Evolutionary conservation across 2,888 invertebrate species (phyloP), one percentile per base, ranked within the genome.

Genomic region (Hirtodrosophila confusa): DNA sequence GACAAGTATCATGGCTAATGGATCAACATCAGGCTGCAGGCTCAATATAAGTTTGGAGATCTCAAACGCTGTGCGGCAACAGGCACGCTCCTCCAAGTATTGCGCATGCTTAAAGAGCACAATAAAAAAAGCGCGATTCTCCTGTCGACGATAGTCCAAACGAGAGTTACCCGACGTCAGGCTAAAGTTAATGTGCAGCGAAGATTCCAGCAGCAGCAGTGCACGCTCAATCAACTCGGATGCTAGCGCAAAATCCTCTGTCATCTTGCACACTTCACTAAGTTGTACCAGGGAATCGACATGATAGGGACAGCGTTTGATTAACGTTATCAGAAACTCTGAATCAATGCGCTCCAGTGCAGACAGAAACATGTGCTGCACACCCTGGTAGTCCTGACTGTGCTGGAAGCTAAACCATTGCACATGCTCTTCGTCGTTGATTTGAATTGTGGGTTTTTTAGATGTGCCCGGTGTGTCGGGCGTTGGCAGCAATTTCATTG

Each of bases 1-100:
- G 80, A 95, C 93, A 56, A 97, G 92, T 62, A 96, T 93, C 41
- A 95, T 93, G n/a, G 95, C 96, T 56, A 97, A 87, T 1, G 96
- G 96, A 92, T 97, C 97, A 9, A 92, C 93, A 10, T 94, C 94
- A 0, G 96, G 95, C 90, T 96, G 95, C 49, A 96, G 91, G 10
- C 94, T 94, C 56, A 97, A 92, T n/a, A 97, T 92, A 43, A 97
- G 91, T 91, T 97, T 97, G 89, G 96, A 95, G 76, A 97, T 94
- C 91, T 98, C 97, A 75, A 97, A 92, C n/a, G 97, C 95, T 2
- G 97, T 97, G 69, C 97, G 93, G 86, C 95, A 95, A 90, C 97
- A 97, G 4, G 97, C 96, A 69, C 96, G 93, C 65, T 95, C 95
- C 29, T 96, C 95, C 56, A 97, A 93, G 88, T 95, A 96, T 58